Evolutionary conservation across 1,140 invertebrate species (phyloP), one percentile per base, ranked within the genome.

Genomic region (Eurosta solidaginis): DNA sequence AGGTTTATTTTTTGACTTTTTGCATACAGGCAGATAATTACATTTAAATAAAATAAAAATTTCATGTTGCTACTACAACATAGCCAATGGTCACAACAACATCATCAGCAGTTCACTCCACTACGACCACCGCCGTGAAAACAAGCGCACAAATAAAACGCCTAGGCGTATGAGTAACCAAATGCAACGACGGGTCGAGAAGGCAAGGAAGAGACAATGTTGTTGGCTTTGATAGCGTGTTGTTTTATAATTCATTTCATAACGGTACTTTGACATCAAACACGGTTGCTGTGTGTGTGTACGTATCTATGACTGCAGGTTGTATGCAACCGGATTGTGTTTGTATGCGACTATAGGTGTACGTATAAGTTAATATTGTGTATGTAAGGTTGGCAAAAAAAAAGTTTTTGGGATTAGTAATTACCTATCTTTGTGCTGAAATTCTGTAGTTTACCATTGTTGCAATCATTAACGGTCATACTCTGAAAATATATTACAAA

Each of bases 11-110:
- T 79, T 79, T 79, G 73, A 75, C 29, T 77, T 79, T 77, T 77
- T 42, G 50, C 76, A 76, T 47, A 77, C 76, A 75, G 75, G 45
- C 79, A 80, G 79, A 80, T 80, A 80, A 80, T 80, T 78, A 80
- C 77, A 80, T 80, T 80, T 78, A 80, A 80, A 80, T 80, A 80
- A 80, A 78, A 80, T 78, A 78, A 80, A 80, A 80, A 80, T 80
- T 80, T 80, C 44, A 80, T 80, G 79, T 74, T 77, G 78, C 27
- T 63, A 63, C 63, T 77, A 33, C 75, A 76, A 33, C 45, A 68
- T 40, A 9, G 29, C 59, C 59, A 40, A 68, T 68, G 59, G 33
- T 68, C 59, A 33, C 49, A 20, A 36, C 63, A 78, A 33, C 59
- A 59, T 44, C 52, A 14, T 10, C 52, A 44, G 14, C 33, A 22